Evolutionary conservation across 2,888 invertebrate species (phyloP).

Genomic region (Hyposoter dolosus): DNA sequence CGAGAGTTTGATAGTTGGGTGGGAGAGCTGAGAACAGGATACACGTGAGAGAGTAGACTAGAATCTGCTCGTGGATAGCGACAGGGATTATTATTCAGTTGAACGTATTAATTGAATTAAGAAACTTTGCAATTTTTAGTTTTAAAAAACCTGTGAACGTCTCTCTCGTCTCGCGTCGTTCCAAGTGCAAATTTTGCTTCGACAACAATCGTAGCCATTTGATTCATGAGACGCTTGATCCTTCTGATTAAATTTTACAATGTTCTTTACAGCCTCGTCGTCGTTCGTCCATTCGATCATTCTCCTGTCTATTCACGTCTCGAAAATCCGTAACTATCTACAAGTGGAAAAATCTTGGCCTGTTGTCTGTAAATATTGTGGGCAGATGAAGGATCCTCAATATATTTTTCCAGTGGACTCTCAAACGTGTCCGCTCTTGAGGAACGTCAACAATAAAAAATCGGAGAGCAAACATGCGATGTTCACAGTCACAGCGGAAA

Average conservation of each 20-base stretch:
- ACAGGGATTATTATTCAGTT: conserved; percentile 79
- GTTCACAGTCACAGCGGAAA: conserved; percentile 37
- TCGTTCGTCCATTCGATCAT: conserved; percentile 46
- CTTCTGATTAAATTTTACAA: conserved; percentile 75
- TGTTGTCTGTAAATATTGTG: conserved; percentile 79
- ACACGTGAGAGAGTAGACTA: neutral
- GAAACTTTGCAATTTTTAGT: conserved; percentile 64
- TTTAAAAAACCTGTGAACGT: neutral
- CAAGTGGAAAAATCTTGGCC: conserved; percentile 58
- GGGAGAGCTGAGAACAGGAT: neutral
- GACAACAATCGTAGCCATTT: conserved; percentile 53
- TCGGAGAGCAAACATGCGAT: conserved; percentile 72
- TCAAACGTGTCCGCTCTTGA: conserved; percentile 73
- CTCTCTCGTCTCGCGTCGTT: conserved; percentile 55
- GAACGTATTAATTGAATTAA: conserved; percentile 76
- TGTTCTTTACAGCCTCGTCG: conserved; percentile 69
- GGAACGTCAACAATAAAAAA: conserved; percentile 69
- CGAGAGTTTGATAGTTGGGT: neutral
- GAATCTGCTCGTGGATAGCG: conserved; percentile 72
- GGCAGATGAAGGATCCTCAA: conserved; percentile 74
- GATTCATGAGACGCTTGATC: conserved; percentile 72
- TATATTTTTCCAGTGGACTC: conserved; percentile 61
- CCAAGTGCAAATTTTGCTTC: conserved; percentile 73
- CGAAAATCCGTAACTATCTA: conserved; percentile 52
- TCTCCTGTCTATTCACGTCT: conserved; percentile 40